Conservation (phyloP, 1,140 invertebrate genomes). For the Amphibalanus amphitrite region DNA sequence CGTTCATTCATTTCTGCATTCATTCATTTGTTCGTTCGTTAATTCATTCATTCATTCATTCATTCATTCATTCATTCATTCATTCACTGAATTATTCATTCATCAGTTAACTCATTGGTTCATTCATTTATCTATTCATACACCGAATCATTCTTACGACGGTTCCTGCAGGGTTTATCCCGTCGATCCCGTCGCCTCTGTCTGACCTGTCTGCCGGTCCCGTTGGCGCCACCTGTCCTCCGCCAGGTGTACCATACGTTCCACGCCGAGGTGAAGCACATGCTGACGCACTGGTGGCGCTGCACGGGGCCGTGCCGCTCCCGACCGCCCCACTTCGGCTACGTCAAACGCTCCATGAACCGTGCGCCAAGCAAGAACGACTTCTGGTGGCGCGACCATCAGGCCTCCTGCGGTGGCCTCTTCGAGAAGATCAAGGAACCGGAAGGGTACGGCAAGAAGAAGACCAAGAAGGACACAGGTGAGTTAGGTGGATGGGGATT, state of each 20-base stretch:
- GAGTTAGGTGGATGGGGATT: background rate
- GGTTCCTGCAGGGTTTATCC: too few species aligned
- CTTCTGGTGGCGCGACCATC: conserved; percentile 74
- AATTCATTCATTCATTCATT: too few species aligned
- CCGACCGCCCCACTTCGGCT: conserved; percentile 67
- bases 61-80: too few species aligned
- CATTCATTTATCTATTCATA: too few species aligned
- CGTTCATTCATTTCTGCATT: too few species aligned
- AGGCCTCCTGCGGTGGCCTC: conserved; percentile 56
- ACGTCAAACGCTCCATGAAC: conserved; percentile 53
- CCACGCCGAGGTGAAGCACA: conserved; percentile 67
- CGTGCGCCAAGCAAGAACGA: conserved; percentile 73
- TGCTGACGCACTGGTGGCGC: conserved; percentile 82
- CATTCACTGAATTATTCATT: too few species aligned
- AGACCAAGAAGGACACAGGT: conserved; percentile 20
- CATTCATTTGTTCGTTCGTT: too few species aligned
- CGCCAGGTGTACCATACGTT: background rate
- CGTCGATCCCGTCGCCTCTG: too few species aligned
- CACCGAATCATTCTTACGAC: too few species aligned
- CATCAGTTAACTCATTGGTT: too few species aligned
- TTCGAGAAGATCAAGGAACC: conserved; percentile 70
- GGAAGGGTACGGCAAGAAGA: conserved; percentile 31
- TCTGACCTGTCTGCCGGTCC: too few species aligned
- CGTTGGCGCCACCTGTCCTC: too few species aligned
- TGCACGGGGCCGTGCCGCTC: conserved; percentile 76